Evolutionary conservation across 1,140 invertebrate genomes (phyloP), one percentile per base, ranked within the genome.

Genomic region (Riptortus pedestris): DNA sequence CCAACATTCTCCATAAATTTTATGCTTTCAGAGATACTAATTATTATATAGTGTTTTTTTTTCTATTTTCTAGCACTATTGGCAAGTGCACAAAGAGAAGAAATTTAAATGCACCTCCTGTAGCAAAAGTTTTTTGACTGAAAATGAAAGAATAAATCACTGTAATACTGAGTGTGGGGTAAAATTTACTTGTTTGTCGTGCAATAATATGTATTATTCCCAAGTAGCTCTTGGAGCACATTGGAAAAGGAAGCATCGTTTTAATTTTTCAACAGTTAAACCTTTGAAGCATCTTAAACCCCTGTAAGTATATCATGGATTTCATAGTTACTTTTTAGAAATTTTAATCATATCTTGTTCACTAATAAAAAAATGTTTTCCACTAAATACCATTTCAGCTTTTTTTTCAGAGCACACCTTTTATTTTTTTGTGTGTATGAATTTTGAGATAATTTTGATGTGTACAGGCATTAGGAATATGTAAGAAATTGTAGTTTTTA

Each of bases 41-140:
- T n/a, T n/a, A 38, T 38, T 38, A 14, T 38, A 38, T 38, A 7
- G 14, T 38, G 5, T 38, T 38, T 7, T 38, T 5, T 38, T 14
- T 38, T 14, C 31, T 38, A 14, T 38, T 38, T 38, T 66, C 45
- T 45, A 66, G 65, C 65, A 66, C 28, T 66, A 66, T 43, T 5
- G 16, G 28, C 63, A 62, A 45, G 59, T 62, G 14, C 65, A 66
- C 24, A 38, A 38, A 43, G 31, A 57, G 33, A 62, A 55, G 38
- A 58, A 45, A 18, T 62, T 62, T 18, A 45, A 55, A 12, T 66
- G 65, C 27, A 4, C 26, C 2, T 33, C 27, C 2, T 66, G 65
- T 57, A 29, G 45, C 16, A 66, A 57, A 29, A 33, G 29, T 38
- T 66, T 62, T 22, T 14, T 55, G 7, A 45, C 33, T 22, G 33